Percentiles rank a stretch among this genome's conserved stretches.
Evolutionary conservation across 2,888 invertebrate species (phyloP).

Genomic region (Cheilosia scutellata): DNA sequence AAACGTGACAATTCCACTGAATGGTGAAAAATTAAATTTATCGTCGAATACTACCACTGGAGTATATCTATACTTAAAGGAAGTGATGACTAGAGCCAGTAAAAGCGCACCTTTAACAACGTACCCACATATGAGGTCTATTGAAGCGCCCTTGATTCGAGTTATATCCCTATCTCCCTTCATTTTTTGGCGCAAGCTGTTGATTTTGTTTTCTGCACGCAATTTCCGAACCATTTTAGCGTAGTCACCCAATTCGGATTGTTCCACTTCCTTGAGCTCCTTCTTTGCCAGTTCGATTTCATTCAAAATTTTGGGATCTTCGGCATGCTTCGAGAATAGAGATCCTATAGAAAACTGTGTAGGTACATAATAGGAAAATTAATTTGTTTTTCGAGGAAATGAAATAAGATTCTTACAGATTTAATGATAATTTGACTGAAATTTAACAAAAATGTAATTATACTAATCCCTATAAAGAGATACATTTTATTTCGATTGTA

Average conservation of each 20-base stretch:
- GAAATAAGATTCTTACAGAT: slow-evolving; percentile 74
- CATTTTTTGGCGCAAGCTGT: slow-evolving; percentile 77
- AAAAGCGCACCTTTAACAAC: slow-evolving; percentile 82
- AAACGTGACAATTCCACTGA: slow-evolving; percentile 84
- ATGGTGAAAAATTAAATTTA: slow-evolving; percentile 84
- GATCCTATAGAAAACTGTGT: slow-evolving; percentile 53
- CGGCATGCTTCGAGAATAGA: slow-evolving; percentile 22
- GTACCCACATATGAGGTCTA: slow-evolving; percentile 81
- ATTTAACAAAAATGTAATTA: slow-evolving; percentile 77
- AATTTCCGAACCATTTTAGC: slow-evolving; percentile 79
- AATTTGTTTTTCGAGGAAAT: neutral
- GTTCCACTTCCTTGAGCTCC: slow-evolving; percentile 29
- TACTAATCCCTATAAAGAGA: slow-evolving; percentile 77
- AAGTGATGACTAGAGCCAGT: slow-evolving; percentile 82
- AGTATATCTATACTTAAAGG: slow-evolving; percentile 83
- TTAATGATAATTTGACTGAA: slow-evolving; percentile 77
- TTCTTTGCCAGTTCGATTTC: slow-evolving; percentile 32
- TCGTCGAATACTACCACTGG: slow-evolving; percentile 84
- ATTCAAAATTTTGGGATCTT: slow-evolving; percentile 16
- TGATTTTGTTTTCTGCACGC: slow-evolving; percentile 81
- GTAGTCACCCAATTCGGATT: slow-evolving; percentile 79
- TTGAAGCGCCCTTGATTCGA: slow-evolving; percentile 77
- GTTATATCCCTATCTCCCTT: slow-evolving; percentile 74
- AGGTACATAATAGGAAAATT: neutral
- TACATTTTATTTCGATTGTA: slow-evolving; percentile 71